These are phyloP conservation scores for Leucoma salicis DNA, from an alignment of 2,888 invertebrate species.

Conservation along the genomic window DNA sequence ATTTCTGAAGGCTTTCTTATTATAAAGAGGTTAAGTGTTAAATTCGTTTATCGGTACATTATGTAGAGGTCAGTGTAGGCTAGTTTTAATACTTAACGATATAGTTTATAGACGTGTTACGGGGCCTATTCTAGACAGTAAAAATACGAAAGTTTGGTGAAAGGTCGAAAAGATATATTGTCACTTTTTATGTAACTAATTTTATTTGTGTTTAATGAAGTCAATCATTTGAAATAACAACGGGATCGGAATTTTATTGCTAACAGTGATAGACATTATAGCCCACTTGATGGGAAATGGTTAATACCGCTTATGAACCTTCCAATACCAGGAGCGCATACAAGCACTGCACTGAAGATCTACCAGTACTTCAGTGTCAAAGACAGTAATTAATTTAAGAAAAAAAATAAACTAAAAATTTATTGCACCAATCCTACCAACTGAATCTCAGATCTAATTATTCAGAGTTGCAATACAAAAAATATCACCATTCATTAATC, in stretches of 20 bases:
- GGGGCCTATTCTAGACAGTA: slow-evolving; percentile 48
- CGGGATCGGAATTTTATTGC: too few relatives aligned
- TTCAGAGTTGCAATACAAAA: slow-evolving; percentile 4
- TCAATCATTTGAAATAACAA: too few relatives aligned
- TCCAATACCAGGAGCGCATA: too few relatives aligned
- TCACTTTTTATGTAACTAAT: slow-evolving; percentile 37
- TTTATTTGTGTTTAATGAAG: slow-evolving; percentile 44
- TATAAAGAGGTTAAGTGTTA: slow-evolving; percentile 26
- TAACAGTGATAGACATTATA: too few relatives aligned
- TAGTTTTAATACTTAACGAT: slow-evolving; percentile 46
- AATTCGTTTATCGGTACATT: slow-evolving; percentile 16
- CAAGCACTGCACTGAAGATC: too few relatives aligned
- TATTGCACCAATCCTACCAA: too few relatives aligned
- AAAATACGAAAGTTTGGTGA: slow-evolving; percentile 63
- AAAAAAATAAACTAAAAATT: too few relatives aligned
- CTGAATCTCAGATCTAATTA: too few relatives aligned
- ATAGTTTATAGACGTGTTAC: slow-evolving; percentile 54
- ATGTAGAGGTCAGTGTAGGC: slow-evolving; percentile 17
- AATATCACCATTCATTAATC: slow-evolving; percentile 15
- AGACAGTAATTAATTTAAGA: too few relatives aligned
- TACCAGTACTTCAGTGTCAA: too few relatives aligned
- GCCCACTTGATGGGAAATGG: too few relatives aligned
- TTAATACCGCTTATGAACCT: too few relatives aligned
- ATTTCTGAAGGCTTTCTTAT: slow-evolving; percentile 22
- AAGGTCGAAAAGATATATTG: slow-evolving; percentile 57